Base-by-base conservation (phyloP, 2,797 vertebrate genomes). In the Choloepus didactylus region DNA sequence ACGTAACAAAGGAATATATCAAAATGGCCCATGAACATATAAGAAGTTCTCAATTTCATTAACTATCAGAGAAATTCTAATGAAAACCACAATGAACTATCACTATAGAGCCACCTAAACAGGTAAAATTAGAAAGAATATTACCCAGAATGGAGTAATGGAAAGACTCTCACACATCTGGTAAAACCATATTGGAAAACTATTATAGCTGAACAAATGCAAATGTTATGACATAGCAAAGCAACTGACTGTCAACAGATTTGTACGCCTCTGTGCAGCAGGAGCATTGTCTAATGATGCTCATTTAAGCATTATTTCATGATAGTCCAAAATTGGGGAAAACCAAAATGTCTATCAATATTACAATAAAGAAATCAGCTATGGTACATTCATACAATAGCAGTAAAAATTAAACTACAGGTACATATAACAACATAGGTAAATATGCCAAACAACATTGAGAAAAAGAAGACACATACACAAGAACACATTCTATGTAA, bases 321-420 rank as follows among this genome's bases (percentile, higher is more conserved):
- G 51, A 77, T 29, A 64, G 27, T 14, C 49, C 19, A 41, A 38
- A 64, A 67, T 9, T 23, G 18, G 56, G 56, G 41, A 69, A 64
- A 83, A 21, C 16, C 35, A 60, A 89, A 79, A 49, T 18, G 19
- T 77, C 69, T 14, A 54, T 70, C 46, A 60, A 44, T 72, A 87
- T 72, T 60, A 51, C 88, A 94, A 81, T 56, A 27, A 69, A 46
- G 62, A 79, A 89, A 7, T 7, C 82, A 80, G 6, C 35, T 76
- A 16, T 49, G 46, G 3, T 62, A 49, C 14, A 18, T 9, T 70
- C 14, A 76, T 9, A n/a, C 10, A 87, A 25, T 60, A 21, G 54
- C 54, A 56, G 54, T 56, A 18, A 56, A 56, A 56, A 56, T 21
- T 56, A 56, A 56, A 56, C 54, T 56, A 60, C 6, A 62, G 41